A percentile compares a stretch with the other conserved stretches of the same genome.
Conservation (phyloP, 2,113 vertebrate species). For the Toxotes jaculatrix region DNA sequence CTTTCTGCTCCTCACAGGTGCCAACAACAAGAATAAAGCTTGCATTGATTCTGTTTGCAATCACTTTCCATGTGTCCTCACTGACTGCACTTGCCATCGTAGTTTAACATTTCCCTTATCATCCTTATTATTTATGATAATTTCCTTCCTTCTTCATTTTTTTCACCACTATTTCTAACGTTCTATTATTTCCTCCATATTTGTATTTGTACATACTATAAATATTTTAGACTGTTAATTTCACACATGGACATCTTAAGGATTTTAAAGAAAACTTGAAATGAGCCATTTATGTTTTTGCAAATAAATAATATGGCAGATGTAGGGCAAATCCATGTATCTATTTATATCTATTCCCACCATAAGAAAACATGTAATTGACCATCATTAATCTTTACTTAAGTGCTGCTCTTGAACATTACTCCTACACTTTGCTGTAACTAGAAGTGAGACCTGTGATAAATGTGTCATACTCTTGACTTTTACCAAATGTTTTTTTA, state of each 20-base stretch:
- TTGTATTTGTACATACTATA: too few species aligned
- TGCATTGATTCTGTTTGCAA: not conserved
- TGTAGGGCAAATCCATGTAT: not conserved
- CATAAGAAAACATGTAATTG: not conserved
- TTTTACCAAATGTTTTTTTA: not conserved
- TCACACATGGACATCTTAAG: not conserved
- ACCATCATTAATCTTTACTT: not conserved
- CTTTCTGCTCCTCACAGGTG: not conserved
- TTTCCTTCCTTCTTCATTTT: not conserved
- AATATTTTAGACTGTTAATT: not conserved
- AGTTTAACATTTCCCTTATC: not conserved
- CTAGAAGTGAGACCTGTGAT: not conserved
- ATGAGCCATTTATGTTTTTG: too few species aligned
- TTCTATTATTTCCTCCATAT: not conserved
- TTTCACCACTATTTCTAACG: not conserved
- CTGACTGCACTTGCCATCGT: not conserved
- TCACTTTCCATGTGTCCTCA: not conserved
- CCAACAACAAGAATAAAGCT: not conserved
- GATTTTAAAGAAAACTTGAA: not conserved
- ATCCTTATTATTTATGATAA: not conserved
- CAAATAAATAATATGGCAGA: not conserved
- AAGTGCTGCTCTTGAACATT: not conserved
- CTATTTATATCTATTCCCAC: not conserved
- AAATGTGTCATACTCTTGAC: not conserved
- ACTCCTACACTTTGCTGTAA: not conserved